phyloP scores from a whole-genome alignment of 2,113 vertebrate genomes.

The Mormyrus iriodes region DNA sequence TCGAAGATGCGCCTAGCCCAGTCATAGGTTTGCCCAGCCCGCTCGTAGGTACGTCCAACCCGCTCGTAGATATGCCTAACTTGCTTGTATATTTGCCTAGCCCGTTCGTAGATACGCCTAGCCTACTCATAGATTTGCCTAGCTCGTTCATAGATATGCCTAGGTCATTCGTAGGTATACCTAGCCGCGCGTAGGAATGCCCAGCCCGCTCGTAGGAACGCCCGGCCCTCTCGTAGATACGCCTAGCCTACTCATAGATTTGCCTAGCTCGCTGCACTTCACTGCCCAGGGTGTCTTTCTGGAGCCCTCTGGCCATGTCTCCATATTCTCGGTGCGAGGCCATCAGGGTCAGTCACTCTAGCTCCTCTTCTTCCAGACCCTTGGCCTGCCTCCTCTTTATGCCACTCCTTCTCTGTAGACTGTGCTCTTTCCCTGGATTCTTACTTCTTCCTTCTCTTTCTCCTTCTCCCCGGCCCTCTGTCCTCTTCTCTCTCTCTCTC shows the following conservation, averaged over 20 bases:
- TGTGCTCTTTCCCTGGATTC: slow-evolving; percentile 32
- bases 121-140: not conserved
- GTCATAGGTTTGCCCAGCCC: too few relatives aligned
- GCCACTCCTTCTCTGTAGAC: slow-evolving; percentile 9
- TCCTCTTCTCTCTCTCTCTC: slow-evolving; percentile 32
- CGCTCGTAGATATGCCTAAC: too few relatives aligned
- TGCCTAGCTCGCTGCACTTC: too few relatives aligned
- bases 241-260: too few relatives aligned
- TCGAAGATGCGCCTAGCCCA: not conserved
- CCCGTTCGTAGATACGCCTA: not conserved
- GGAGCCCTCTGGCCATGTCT: not conserved
- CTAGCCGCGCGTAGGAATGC: too few relatives aligned
- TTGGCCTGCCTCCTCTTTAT: not conserved
- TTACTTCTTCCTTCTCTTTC: slow-evolving; percentile 25
- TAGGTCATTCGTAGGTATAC: too few relatives aligned
- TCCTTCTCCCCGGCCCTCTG: slow-evolving; percentile 30
- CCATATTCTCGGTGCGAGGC: not conserved
- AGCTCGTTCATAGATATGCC: not conserved
- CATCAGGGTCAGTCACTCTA: not conserved
- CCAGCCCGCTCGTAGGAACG: too few relatives aligned
- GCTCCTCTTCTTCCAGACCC: not conserved
- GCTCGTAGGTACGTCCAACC: too few relatives aligned
- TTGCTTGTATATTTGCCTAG: too few relatives aligned
- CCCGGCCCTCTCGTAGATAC: too few relatives aligned
- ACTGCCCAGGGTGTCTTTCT: too few relatives aligned